phyloP scores from a whole-genome alignment of 2,888 invertebrate genomes.

The Drosophila pegasa region DNA sequence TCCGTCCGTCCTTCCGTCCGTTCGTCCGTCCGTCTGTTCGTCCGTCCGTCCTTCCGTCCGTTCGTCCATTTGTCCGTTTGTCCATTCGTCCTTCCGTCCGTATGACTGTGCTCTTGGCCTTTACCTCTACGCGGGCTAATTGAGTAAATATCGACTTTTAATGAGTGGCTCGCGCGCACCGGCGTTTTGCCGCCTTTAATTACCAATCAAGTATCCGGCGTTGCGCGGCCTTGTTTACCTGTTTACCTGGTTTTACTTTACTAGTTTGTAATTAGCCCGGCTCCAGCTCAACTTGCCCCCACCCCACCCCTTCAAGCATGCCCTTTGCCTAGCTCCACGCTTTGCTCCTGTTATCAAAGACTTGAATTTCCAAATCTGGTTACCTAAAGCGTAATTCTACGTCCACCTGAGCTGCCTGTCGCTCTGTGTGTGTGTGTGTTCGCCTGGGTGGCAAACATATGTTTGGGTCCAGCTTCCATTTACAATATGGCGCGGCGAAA shows the following conservation, averaged over 20 bases:
- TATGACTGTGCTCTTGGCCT: neutral
- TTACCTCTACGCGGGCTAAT: constrained; percentile 37
- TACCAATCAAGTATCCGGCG: constrained; percentile 5
- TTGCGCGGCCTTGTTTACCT: no score
- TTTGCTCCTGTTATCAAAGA: neutral
- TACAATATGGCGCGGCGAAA: constrained; percentile 65
- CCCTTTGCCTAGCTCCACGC: neutral
- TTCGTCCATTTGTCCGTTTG: no score
- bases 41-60: no score
- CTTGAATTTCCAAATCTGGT: constrained; percentile 1
- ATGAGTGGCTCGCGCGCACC: constrained; percentile 24
- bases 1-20: no score
- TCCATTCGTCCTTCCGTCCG: neutral
- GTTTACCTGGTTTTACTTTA: no score
- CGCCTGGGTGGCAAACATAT: constrained; percentile 68
- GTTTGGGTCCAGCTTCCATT: constrained; percentile 68
- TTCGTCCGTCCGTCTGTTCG: neutral
- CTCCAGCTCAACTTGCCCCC: no score
- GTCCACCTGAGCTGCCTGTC: neutral
- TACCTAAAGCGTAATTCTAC: neutral
- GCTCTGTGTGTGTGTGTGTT: neutral
- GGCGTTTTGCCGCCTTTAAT: constrained; percentile 15
- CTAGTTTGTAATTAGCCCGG: no score
- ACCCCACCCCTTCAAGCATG: no score
- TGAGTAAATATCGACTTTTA: constrained; percentile 46